A percentile compares a stretch with the other conserved stretches of the same genome.
These are phyloP conservation scores for Venusia cambrica DNA, from an alignment of 2,888 invertebrate genomes.

Conservation along the genomic window DNA sequence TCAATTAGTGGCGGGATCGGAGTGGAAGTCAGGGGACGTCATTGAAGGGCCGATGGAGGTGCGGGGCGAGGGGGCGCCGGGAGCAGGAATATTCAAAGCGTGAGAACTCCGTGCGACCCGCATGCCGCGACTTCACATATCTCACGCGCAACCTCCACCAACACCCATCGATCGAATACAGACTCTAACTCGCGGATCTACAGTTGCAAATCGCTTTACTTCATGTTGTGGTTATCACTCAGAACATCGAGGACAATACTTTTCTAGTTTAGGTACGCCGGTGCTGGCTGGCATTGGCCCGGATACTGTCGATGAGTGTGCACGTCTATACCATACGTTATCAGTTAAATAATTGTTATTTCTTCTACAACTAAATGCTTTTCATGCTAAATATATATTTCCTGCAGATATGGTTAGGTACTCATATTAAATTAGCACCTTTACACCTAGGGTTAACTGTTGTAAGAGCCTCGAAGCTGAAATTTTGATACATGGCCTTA, in stretches of 20 bases:
- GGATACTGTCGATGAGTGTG: slow-evolving; percentile 72
- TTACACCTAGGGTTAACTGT: not conserved
- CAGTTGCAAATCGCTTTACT: slow-evolving; percentile 44
- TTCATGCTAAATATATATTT: slow-evolving; percentile 5
- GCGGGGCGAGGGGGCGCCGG: slow-evolving; percentile 50
- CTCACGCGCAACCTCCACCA: slow-evolving; percentile 77
- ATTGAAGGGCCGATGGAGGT: slow-evolving; percentile 66
- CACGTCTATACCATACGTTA: slow-evolving; percentile 58
- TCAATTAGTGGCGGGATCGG: slow-evolving; percentile 64
- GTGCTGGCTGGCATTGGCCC: slow-evolving; percentile 75
- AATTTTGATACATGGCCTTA: slow-evolving; percentile 9
- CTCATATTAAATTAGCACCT: slow-evolving; percentile 3
- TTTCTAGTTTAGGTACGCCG: slow-evolving; percentile 78
- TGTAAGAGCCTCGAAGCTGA: slow-evolving; percentile 1
- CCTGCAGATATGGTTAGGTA: slow-evolving; percentile 3
- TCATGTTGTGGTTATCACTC: slow-evolving; percentile 67
- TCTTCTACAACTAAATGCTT: slow-evolving; percentile 26
- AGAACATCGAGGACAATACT: slow-evolving; percentile 80
- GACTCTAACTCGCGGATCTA: slow-evolving; percentile 47
- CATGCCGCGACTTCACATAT: slow-evolving; percentile 80
- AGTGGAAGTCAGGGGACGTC: slow-evolving; percentile 70
- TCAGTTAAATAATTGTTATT: slow-evolving; percentile 21
- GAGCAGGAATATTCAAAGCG: slow-evolving; percentile 80
- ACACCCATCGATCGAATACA: slow-evolving; percentile 37
- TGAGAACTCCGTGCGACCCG: slow-evolving; percentile 80